Evolutionary conservation across 2,113 vertebrate species (phyloP), one percentile per base, ranked within the genome.

Genomic region (Chroicocephalus ridibundus): DNA sequence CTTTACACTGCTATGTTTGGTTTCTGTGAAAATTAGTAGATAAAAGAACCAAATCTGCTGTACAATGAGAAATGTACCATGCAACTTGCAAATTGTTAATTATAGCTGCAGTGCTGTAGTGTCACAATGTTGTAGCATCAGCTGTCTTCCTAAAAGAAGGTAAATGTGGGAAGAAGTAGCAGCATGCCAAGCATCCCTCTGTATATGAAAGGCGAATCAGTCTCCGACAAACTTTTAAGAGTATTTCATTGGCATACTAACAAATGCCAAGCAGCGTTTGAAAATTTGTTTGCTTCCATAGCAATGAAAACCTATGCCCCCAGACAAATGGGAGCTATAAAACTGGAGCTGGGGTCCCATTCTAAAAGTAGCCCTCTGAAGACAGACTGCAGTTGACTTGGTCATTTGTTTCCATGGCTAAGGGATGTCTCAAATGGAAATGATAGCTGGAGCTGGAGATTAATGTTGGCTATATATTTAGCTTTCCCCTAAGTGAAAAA

Each of bases 201-300:
- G 26, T 54, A 27, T 64, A 6, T 29, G 70, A 65, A 79, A 80
- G 27, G 14, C 6, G 66, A 94, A 52, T 66, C 46, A 52, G 61
- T n/a, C 47, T 66, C 64, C 76, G 66, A 88, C 24, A 95, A 90
- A 72, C 66, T 94, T 89, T 62, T 47, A 40, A 46, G 78, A 93
- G 36, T 65, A 72, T 90, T 82, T 85, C 66, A 32, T 80, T 91
- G 90, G 66, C 78, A 69, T 65, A 85, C 18, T 47, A 69, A n/a
- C 44, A 89, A 65, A 76, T 46, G 52, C 58, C 81, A 82, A 72
- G 54, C 71, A 76, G 36, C 8, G 0, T 79, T 91, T 82, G 62
- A 94, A 96, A 94, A 85, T 66, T 31, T 90, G 44, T 88, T 93
- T 96, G 66, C 90, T 93, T 90, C 93, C 84, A 95, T 88, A 74